These are phyloP conservation scores for Anguilla pacifica DNA, from an alignment of 2,797 vertebrate genomes.

Conservation along the genomic window DNA sequence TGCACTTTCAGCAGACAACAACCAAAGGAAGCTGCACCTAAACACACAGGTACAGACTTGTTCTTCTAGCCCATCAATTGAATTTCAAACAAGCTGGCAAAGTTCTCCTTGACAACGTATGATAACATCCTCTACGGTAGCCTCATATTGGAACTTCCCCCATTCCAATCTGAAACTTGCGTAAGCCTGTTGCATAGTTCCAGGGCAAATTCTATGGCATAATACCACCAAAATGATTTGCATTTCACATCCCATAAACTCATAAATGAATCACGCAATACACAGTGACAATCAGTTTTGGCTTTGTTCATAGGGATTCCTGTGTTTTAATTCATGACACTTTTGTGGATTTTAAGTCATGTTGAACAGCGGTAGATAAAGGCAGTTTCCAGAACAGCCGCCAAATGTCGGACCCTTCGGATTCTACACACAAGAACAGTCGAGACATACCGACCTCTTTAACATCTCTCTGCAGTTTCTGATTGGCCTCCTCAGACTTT, in stretches of 20 bases:
- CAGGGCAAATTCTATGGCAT: conserved; percentile 16
- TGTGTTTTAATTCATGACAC: neutral
- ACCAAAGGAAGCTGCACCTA: conserved; percentile 1
- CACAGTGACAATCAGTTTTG: neutral
- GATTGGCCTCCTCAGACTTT: conserved; percentile 85
- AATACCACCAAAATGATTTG: neutral
- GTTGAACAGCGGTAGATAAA: too few species aligned
- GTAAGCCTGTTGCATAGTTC: conserved; percentile 12
- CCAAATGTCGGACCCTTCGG: neutral
- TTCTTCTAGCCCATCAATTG: neutral
- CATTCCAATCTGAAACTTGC: conserved; percentile 23
- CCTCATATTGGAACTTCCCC: neutral
- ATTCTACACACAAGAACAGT: neutral
- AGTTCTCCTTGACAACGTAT: neutral
- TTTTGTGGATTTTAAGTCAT: neutral
- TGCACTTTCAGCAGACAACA: conserved; percentile 23
- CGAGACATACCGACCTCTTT: conserved; percentile 78
- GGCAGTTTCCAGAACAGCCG: neutral
- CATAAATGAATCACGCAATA: neutral
- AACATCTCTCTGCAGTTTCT: conserved; percentile 87
- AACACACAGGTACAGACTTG: conserved; percentile 28
- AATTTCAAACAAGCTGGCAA: neutral
- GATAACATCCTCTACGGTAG: neutral
- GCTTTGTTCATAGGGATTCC: neutral
- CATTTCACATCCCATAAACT: neutral